Conservation (phyloP, 2,797 vertebrate species). For the Notolepis coatsorum region DNA sequence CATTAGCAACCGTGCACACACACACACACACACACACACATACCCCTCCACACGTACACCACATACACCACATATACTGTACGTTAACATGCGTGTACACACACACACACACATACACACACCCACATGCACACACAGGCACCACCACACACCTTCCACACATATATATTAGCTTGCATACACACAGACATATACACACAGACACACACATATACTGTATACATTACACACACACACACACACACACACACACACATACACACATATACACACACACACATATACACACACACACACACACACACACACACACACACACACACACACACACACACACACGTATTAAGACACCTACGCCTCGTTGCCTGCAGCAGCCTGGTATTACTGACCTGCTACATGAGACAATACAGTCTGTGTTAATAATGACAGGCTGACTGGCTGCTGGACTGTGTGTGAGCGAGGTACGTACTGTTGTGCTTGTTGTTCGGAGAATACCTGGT, state of each 20-base stretch:
- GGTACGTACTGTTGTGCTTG: too few relatives aligned
- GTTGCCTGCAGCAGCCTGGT: background rate
- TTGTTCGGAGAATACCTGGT: too few relatives aligned
- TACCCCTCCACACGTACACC: conserved; percentile 30
- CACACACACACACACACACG: conserved; percentile 8
- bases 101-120: conserved; percentile 15
- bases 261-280: conserved; percentile 1
- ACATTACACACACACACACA: background rate
- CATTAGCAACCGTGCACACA: background rate
- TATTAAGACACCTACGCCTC: background rate
- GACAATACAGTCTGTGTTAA: background rate
- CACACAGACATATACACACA: background rate
- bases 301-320: background rate
- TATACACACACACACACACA: background rate
- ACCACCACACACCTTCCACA: background rate
- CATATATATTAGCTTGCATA: background rate
- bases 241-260: background rate
- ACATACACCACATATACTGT: conserved; percentile 12
- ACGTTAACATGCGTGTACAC: too few relatives aligned
- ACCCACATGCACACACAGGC: background rate
- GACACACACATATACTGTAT: background rate
- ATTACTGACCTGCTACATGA: background rate
- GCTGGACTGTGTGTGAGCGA: too few relatives aligned
- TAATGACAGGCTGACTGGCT: background rate
- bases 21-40: conserved; percentile 37